Evolutionary conservation across 2,113 vertebrate species (phyloP).

Genomic region (Callithrix jacchus): DNA sequence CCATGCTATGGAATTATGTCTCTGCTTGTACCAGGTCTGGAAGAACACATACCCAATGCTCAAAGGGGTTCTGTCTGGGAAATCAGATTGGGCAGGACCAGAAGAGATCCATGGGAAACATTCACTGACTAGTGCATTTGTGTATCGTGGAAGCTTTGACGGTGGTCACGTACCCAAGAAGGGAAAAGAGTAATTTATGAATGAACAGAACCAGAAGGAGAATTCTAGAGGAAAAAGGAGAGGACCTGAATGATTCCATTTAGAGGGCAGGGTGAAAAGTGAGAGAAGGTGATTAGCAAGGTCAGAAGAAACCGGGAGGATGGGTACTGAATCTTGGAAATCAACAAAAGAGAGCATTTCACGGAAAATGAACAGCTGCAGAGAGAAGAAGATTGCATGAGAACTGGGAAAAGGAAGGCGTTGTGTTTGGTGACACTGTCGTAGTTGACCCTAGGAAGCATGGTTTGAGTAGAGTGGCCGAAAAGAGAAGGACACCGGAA

Average conservation of each 20-base stretch:
- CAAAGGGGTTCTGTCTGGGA: background rate
- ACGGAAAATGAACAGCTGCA: background rate
- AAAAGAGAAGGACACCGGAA: background rate
- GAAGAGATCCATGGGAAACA: background rate
- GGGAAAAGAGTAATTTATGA: background rate
- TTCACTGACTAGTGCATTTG: background rate
- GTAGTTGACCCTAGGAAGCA: background rate
- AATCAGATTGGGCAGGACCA: background rate
- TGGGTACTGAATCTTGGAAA: background rate
- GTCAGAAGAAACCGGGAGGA: background rate
- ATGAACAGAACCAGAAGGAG: background rate
- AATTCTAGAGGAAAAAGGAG: background rate
- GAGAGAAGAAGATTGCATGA: background rate
- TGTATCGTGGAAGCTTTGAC: background rate
- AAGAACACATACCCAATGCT: background rate
- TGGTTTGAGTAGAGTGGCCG: background rate
- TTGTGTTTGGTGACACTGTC: background rate
- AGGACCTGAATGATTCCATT: background rate
- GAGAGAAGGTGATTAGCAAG: background rate
- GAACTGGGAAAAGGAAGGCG: background rate
- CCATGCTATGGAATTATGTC: background rate
- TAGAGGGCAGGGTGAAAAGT: background rate
- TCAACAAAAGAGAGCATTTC: background rate
- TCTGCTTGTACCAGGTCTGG: background rate
- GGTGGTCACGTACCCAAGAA: fast-evolving